A percentile compares a stretch with the other conserved stretches of the same genome.
phyloP scores from a whole-genome alignment of 1,140 invertebrate species.

The Drosophila azteca region DNA sequence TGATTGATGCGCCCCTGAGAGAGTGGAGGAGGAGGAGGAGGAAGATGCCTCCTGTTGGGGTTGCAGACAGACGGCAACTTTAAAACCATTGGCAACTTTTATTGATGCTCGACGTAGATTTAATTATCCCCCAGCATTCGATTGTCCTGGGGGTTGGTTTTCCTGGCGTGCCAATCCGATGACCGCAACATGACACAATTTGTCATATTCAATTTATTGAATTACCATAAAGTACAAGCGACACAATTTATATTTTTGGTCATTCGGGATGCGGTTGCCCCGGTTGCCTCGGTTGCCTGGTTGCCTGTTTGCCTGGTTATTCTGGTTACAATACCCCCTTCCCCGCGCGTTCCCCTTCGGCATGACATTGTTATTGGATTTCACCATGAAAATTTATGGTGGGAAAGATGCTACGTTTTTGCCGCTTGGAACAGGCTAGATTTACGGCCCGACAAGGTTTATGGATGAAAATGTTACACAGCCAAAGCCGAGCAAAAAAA shows the following conservation, averaged over 20 bases:
- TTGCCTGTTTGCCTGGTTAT: slow-evolving; percentile 45
- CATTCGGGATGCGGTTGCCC: slow-evolving; percentile 56
- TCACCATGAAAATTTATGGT: slow-evolving; percentile 68
- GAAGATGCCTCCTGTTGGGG: background rate
- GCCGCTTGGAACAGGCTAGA: slow-evolving; percentile 30
- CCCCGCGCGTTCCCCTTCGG: background rate
- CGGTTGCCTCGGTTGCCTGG: too few species aligned
- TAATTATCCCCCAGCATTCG: slow-evolving; percentile 52
- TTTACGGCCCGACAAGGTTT: slow-evolving; percentile 59
- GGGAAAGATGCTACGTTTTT: slow-evolving; percentile 38
- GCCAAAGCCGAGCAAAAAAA: background rate
- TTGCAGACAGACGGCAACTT: slow-evolving; percentile 29
- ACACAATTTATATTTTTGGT: slow-evolving; percentile 74
- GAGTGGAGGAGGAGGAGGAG: background rate
- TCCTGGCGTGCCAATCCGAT: slow-evolving; percentile 45
- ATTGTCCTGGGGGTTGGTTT: background rate
- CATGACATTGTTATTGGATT: slow-evolving; percentile 35
- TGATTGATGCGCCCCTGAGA: slow-evolving; percentile 59
- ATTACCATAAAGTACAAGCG: slow-evolving; percentile 75
- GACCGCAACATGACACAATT: slow-evolving; percentile 80
- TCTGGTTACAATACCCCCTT: background rate
- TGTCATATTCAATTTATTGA: slow-evolving; percentile 83
- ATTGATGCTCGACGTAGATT: slow-evolving; percentile 72
- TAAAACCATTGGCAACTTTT: slow-evolving; percentile 74
- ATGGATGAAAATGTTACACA: slow-evolving; percentile 5